Base-by-base conservation (phyloP, 2,113 vertebrate species). In the Casuarius casuarius region DNA sequence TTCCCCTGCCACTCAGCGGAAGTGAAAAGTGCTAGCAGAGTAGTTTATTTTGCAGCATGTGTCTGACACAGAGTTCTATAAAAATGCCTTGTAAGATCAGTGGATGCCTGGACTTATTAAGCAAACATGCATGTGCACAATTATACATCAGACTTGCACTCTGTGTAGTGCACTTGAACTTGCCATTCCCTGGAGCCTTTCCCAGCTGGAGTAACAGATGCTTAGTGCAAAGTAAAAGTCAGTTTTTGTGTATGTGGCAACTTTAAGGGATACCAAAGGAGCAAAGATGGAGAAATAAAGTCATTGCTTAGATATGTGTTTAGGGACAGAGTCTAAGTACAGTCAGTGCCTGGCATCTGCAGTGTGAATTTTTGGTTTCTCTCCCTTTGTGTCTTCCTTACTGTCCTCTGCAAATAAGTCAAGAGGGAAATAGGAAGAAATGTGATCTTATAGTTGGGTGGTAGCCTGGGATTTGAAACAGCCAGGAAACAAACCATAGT, bases 201-300 rank as follows among this genome's bases (percentile, higher is more conserved):
- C 22, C 96, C 96, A 96, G 94, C 91, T 96, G 96, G 84, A 83
- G 86, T 49, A 84, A 66, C 96, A 97, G 95, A 95, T 97, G 96
- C 86, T 95, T 62, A 12, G 52, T 26, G 94, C 74, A 29, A 66
- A 95, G 81, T 12, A 35, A 78, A 79, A 89, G 33, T 8, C 48
- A 15, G 8, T 23, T 54, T 23, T 11, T 19, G 46, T 29, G 38
- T 5, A 5, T 7, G 48, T 33, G 78, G 65, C 22, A 5, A 51
- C n/a, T 84, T 66, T 4, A 5, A 56, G 84, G 75, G 61, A 26
- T 68, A 10, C 51, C 35, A 63, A 54, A 65, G 82, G 65, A 63
- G 80, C 40, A 66, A 79, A 66, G 75, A 9, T n/a, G 62, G 80
- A 68, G 63, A 49, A 59, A 8, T 31, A 82, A 61, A 93, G 83